Percentiles rank a stretch among this genome's conserved stretches.
These are phyloP conservation scores for Petaurus breviceps DNA, from an alignment of 2,113 vertebrate genomes.

Conservation along the genomic window DNA sequence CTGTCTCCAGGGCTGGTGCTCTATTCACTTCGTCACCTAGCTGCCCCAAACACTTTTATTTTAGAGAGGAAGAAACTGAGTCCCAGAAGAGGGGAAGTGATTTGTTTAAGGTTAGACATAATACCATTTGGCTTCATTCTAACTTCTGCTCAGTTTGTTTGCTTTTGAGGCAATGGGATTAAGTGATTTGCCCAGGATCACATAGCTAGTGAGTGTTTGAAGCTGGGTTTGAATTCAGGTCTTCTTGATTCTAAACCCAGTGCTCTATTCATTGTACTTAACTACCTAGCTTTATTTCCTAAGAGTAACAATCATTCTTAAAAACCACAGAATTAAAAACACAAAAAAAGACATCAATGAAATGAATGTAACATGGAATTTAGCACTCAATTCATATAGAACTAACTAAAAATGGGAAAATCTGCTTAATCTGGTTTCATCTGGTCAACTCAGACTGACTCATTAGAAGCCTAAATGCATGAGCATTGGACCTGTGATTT, in stretches of 20 bases:
- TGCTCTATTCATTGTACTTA: not conserved
- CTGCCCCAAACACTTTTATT: not conserved
- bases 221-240: not conserved
- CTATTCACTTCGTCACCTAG: too few relatives aligned
- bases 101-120: not conserved
- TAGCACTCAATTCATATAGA: not conserved
- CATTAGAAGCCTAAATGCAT: not conserved
- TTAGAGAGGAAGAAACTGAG: not conserved
- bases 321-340: not conserved
- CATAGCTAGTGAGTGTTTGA: not conserved
- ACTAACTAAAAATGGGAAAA: not conserved
- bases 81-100: not conserved
- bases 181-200: not conserved
- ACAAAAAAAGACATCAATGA: not conserved
- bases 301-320: not conserved
- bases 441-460: not conserved
- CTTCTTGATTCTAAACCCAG: not conserved
- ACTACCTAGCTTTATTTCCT: not conserved
- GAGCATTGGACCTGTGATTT: not conserved
- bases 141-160: not conserved
- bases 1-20: too few relatives aligned
- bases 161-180: not conserved
- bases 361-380: not conserved
- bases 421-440: not conserved
- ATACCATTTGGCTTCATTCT: not conserved